phyloP scores from a whole-genome alignment of 2,113 vertebrate species.

The Oceanodroma tethys region DNA sequence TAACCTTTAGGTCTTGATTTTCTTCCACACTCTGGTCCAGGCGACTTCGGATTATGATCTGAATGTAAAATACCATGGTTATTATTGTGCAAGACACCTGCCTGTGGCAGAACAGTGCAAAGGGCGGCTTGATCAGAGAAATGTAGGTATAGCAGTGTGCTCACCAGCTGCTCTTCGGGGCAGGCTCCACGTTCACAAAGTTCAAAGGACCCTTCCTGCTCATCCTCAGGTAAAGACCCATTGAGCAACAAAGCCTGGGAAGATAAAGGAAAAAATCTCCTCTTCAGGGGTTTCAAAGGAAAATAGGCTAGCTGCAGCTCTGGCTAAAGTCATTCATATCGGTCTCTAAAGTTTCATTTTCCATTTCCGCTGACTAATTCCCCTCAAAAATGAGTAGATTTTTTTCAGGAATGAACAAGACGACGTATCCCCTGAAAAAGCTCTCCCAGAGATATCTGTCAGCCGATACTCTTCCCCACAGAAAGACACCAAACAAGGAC shows the following conservation, averaged over 20 bases:
- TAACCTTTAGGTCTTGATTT: slow-evolving; percentile 91
- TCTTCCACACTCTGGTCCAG: slow-evolving; percentile 96
- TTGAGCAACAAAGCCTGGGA: slow-evolving; percentile 87
- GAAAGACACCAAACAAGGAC: not conserved
- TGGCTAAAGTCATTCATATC: not conserved
- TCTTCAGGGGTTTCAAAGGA: not conserved
- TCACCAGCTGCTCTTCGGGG: slow-evolving; percentile 90
- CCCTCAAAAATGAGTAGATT: not conserved
- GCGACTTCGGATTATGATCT: slow-evolving; percentile 89
- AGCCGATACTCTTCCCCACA: not conserved
- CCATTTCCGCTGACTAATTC: not conserved
- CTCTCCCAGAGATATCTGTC: not conserved
- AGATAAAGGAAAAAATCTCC: not conserved
- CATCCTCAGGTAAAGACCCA: slow-evolving; percentile 90
- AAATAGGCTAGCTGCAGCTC: not conserved
- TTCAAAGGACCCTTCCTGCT: slow-evolving; percentile 83
- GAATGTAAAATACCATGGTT: not conserved
- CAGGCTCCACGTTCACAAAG: slow-evolving; percentile 80
- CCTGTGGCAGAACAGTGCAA: not conserved
- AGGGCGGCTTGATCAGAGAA: not conserved
- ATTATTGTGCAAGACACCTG: not conserved
- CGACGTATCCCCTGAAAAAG: not conserved
- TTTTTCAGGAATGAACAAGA: not conserved
- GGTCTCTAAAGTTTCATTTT: not conserved
- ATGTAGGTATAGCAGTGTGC: not conserved